A percentile compares a stretch with the other conserved stretches of the same genome.
These are phyloP conservation scores for Apodemia duryi DNA, from an alignment of 2,888 invertebrate species.

Conservation along the genomic window DNA sequence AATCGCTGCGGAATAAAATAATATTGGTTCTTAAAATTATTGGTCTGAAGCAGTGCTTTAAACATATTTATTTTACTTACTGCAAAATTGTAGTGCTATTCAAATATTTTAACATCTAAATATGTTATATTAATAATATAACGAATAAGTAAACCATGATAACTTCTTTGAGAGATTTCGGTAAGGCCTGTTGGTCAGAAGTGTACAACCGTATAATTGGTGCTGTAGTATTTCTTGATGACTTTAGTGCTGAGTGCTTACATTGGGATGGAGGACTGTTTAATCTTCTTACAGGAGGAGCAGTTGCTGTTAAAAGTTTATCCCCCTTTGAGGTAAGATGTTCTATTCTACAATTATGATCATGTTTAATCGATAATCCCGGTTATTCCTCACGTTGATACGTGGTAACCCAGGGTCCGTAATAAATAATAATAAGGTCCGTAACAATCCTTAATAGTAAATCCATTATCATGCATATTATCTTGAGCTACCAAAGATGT, in stretches of 20 bases:
- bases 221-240: conserved; percentile 83
- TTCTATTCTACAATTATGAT: neutral
- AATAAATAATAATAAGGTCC: too few species aligned
- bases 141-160: conserved; percentile 37
- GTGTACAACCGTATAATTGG: conserved; percentile 80
- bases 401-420: too few species aligned
- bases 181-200: conserved; percentile 80
- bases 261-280: conserved; percentile 85
- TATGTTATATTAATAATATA: neutral
- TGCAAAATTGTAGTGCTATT: neutral
- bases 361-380: too few species aligned
- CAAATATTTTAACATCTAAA: neutral
- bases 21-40: too few species aligned
- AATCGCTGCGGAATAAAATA: too few species aligned
- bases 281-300: conserved; percentile 79
- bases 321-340: conserved; percentile 80
- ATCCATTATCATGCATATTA: too few species aligned
- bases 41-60: too few species aligned
- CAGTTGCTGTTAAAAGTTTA: conserved; percentile 81
- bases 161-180: conserved; percentile 61
- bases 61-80: neutral
- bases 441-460: too few species aligned
- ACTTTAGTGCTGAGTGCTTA: conserved; percentile 81
- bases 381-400: too few species aligned
- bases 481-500: too few species aligned